These are phyloP conservation scores for Poliocrania exsul DNA, from an alignment of 2,797 vertebrate species.

Conservation along the genomic window DNA sequence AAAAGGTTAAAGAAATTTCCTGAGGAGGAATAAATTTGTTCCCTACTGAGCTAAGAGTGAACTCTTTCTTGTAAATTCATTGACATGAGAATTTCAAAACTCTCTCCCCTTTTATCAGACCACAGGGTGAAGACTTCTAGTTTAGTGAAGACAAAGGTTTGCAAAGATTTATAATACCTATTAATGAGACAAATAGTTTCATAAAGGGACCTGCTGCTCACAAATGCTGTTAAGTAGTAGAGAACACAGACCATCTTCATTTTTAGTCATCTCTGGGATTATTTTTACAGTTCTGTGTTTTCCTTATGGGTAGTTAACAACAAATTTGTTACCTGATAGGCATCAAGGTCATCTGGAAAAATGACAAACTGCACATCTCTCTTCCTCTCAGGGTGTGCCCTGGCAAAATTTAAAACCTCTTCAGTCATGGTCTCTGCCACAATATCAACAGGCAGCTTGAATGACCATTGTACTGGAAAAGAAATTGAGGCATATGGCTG, in stretches of 20 bases:
- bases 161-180: not conserved
- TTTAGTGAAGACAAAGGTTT: not conserved
- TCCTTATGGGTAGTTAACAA: not conserved
- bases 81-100: not conserved
- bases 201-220: not conserved
- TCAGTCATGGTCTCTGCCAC: slow-evolving; percentile 74
- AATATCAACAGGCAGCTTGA: not conserved
- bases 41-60: not conserved
- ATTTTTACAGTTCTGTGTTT: not conserved
- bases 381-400: accelerated
- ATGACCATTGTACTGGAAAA: slow-evolving; percentile 80
- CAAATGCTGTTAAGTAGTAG: accelerated
- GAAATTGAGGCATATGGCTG: slow-evolving; percentile 58
- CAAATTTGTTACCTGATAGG: slow-evolving; percentile 74
- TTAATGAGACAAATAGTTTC: not conserved
- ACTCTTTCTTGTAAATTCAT: not conserved
- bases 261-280: not conserved
- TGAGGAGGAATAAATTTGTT: not conserved
- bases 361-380: slow-evolving; percentile 81
- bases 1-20: not conserved
- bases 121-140: not conserved
- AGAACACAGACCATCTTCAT: not conserved
- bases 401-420: slow-evolving; percentile 69
- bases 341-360: slow-evolving; percentile 23
- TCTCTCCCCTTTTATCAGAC: not conserved